Evolutionary conservation across 2,888 invertebrate genomes (phyloP).

Genomic region (Limnephilus marmoratus): DNA sequence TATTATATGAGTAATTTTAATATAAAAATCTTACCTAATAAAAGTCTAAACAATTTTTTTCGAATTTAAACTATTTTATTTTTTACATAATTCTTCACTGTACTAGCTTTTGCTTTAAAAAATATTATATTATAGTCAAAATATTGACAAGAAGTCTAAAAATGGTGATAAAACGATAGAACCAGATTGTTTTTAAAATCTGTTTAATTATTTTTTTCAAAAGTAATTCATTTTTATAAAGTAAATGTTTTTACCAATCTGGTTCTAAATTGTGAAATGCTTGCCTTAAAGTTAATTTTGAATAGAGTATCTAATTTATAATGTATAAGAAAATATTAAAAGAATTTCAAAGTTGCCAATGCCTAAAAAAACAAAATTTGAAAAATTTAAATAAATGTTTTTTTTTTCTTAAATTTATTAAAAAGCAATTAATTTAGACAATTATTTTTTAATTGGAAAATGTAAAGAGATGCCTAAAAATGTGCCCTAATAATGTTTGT

Average conservation of each 20-base stretch:
- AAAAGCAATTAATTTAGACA: background rate
- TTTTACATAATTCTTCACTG: background rate
- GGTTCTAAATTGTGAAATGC: constrained; percentile 21
- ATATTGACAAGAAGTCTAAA: background rate
- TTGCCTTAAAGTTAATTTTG: constrained; percentile 15
- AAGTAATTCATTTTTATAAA: background rate
- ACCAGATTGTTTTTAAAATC: background rate
- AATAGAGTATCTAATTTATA: background rate
- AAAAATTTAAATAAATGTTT: background rate
- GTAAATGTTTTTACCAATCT: background rate
- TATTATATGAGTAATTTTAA: background rate
- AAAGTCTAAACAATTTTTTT: background rate
- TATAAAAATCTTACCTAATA: background rate
- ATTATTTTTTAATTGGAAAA: constrained; percentile 2
- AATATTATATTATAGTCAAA: background rate
- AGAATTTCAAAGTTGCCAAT: background rate
- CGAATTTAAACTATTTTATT: background rate
- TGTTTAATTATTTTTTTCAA: no score
- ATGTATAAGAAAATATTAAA: background rate
- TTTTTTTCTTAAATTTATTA: background rate
- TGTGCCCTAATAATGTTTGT: constrained; percentile 26
- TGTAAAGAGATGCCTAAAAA: constrained; percentile 10
- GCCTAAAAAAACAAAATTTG: background rate
- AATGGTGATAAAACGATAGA: background rate
- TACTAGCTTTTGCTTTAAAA: background rate